Evolutionary conservation across 2,797 vertebrate species (phyloP).

Genomic region (Melanotaenia parkinsoni): DNA sequence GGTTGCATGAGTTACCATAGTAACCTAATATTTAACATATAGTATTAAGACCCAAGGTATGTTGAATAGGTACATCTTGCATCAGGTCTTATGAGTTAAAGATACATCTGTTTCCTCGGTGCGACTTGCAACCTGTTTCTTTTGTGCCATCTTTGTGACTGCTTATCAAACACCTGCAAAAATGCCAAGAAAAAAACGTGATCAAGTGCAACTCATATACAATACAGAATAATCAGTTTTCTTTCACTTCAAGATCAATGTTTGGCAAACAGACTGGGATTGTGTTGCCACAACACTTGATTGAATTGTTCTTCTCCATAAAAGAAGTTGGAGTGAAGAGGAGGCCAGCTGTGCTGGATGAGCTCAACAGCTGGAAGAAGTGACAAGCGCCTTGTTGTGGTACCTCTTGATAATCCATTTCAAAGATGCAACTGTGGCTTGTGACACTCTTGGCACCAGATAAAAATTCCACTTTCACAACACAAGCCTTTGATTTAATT

Average conservation of each 20-base stretch:
- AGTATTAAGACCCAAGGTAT: neutral
- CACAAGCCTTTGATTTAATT: constrained; percentile 37
- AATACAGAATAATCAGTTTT: constrained; percentile 7
- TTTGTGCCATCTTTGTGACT: no score
- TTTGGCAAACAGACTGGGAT: constrained; percentile 23
- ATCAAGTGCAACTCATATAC: neutral
- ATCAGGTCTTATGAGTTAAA: no score
- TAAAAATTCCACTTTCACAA: constrained; percentile 53
- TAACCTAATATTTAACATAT: neutral
- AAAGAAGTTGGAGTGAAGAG: constrained; percentile 52
- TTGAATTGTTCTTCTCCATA: constrained; percentile 31
- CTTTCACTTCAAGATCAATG: constrained; percentile 11
- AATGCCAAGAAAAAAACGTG: neutral
- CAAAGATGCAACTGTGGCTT: constrained; percentile 50
- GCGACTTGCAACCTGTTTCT: neutral
- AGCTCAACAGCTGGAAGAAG: constrained; percentile 58
- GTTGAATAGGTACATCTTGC: neutral
- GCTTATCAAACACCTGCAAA: neutral
- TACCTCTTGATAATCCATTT: constrained; percentile 59
- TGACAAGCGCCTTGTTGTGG: constrained; percentile 51
- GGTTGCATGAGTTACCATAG: no score
- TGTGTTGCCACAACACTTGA: constrained; percentile 20
- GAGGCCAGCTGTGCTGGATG: constrained; percentile 61
- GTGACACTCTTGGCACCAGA: constrained; percentile 50
- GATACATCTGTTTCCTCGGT: neutral